These are phyloP conservation scores for Cydia pomonella DNA, from an alignment of 1,140 invertebrate genomes.

Conservation along the genomic window DNA sequence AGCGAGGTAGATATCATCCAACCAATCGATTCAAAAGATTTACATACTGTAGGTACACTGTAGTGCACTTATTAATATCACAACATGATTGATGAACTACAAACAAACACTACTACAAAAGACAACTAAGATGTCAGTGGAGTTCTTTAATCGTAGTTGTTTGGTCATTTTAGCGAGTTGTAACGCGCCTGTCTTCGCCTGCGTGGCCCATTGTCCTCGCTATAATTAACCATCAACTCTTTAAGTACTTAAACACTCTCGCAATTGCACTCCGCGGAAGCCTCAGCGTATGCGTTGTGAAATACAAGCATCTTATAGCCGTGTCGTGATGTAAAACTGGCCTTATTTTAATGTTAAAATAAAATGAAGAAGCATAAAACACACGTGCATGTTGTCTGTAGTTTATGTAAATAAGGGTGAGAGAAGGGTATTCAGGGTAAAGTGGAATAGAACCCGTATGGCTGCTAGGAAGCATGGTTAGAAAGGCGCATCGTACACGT, in stretches of 20 bases:
- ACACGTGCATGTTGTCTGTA: neutral
- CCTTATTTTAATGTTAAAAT: neutral
- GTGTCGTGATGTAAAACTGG: neutral
- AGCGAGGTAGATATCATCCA: neutral
- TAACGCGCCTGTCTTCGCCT: conserved; percentile 1
- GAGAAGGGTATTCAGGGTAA: neutral
- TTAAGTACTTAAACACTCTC: conserved; percentile 1
- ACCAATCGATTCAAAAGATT: neutral
- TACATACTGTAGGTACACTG: too few relatives aligned
- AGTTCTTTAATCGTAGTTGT: neutral
- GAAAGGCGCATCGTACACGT: neutral
- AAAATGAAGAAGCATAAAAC: neutral
- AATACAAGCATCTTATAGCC: neutral
- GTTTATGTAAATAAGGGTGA: neutral
- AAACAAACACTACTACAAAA: neutral
- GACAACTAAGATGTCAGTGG: neutral
- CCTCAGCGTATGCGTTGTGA: neutral
- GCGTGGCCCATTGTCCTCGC: conserved; percentile 8
- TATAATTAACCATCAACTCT: conserved; percentile 1
- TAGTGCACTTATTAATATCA: too few relatives aligned
- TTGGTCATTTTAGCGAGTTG: neutral
- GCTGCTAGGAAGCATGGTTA: neutral
- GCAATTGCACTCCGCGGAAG: conserved; percentile 1
- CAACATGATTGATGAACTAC: too few relatives aligned
- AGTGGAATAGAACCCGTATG: neutral